Conservation (phyloP, 2,797 vertebrate genomes). For the Molossus alvarezi region DNA sequence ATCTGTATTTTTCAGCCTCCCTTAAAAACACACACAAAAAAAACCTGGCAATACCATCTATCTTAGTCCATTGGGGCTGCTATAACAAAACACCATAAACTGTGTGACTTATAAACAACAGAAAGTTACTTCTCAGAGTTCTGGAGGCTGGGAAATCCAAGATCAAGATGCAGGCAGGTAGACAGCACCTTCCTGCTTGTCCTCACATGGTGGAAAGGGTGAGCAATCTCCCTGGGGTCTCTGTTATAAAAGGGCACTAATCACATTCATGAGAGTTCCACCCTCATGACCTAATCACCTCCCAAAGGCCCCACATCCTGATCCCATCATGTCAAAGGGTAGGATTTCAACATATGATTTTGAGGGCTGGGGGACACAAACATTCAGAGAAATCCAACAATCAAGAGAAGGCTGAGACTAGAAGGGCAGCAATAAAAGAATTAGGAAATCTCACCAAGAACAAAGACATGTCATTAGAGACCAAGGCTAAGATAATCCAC, state of each 20-base stretch:
- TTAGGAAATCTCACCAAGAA: neutral
- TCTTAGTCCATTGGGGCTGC: neutral
- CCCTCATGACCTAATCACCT: neutral
- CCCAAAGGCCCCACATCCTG: neutral
- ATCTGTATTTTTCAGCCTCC: neutral
- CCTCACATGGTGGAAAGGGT: neutral
- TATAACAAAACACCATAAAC: neutral
- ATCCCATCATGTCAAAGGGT: neutral
- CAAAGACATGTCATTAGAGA: neutral
- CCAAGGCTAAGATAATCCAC: neutral
- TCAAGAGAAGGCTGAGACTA: neutral
- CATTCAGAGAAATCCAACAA: neutral
- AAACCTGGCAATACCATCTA: neutral
- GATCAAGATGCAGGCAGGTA: neutral
- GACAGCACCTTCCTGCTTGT: neutral
- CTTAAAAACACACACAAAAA: neutral
- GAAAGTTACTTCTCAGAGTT: neutral
- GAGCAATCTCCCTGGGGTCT: neutral
- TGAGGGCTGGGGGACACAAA: neutral
- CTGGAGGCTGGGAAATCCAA: neutral
- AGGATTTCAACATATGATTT: neutral
- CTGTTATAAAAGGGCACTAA: constrained; percentile 27
- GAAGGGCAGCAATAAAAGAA: neutral
- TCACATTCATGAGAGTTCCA: neutral
- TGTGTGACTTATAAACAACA: neutral